A percentile compares a stretch with the other conserved stretches of the same genome.
Evolutionary conservation across 2,888 invertebrate species (phyloP).

Genomic region (Disparrhopalites patrizii): DNA sequence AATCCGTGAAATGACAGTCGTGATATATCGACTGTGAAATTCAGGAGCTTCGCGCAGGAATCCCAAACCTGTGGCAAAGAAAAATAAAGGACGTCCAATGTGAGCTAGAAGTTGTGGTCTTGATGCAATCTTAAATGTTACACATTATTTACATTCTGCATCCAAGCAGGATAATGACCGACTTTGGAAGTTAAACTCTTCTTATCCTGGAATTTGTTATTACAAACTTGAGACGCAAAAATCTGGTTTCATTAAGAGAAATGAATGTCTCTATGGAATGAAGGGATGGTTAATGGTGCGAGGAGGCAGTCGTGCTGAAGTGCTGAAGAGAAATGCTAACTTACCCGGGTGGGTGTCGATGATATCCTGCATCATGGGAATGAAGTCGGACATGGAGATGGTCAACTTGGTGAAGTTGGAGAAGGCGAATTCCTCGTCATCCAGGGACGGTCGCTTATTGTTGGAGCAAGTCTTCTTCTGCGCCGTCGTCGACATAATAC

Average conservation of each 20-base stretch:
- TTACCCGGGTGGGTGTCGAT: constrained; percentile 95
- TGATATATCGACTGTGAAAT: constrained; percentile 97
- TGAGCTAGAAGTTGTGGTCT: too few relatives aligned
- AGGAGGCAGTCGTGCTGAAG: too few relatives aligned
- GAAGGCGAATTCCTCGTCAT: constrained; percentile 20
- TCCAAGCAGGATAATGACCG: too few relatives aligned
- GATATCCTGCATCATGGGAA: constrained; percentile 92
- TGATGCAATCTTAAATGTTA: background rate
- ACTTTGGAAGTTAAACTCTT: too few relatives aligned
- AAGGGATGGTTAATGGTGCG: too few relatives aligned
- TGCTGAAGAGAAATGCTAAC: constrained; percentile 7
- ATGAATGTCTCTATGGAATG: too few relatives aligned
- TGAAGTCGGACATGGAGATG: constrained; percentile 68
- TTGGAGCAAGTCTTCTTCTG: constrained; percentile 49
- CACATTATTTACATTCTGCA: background rate
- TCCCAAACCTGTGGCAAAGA: constrained; percentile 58
- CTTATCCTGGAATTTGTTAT: too few relatives aligned
- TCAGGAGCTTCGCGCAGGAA: constrained; percentile 97
- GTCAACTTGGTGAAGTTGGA: constrained; percentile 16
- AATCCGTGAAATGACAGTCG: constrained; percentile 67
- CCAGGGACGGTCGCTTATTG: constrained; percentile 9
- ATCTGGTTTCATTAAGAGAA: background rate
- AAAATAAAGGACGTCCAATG: too few relatives aligned
- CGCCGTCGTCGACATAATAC: constrained; percentile 59
- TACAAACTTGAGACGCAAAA: background rate